phyloP scores from a whole-genome alignment of 2,113 vertebrate genomes.

The Melanocharis versteri region DNA sequence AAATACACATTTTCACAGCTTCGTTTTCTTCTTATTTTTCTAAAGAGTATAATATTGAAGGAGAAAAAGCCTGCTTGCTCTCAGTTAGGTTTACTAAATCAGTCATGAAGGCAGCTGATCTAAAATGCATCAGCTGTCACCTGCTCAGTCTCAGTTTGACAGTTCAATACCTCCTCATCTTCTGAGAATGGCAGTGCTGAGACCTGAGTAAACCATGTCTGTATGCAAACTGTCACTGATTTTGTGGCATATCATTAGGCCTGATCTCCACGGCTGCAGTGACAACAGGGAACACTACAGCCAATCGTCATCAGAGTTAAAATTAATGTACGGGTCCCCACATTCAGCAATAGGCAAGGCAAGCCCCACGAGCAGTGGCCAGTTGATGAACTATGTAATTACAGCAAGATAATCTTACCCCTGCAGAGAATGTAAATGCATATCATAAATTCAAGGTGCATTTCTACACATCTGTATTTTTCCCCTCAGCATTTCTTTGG shows the following conservation, averaged over 20 bases:
- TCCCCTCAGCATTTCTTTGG: neutral
- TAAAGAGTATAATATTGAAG: neutral
- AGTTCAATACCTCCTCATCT: constrained; percentile 71
- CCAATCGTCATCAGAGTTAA: constrained; percentile 41
- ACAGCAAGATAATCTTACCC: neutral
- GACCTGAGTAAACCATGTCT: constrained; percentile 59
- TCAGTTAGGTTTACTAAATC: constrained; percentile 63
- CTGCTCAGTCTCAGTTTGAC: constrained; percentile 59
- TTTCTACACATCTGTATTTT: neutral
- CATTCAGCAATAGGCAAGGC: neutral
- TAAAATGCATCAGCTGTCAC: constrained; percentile 72
- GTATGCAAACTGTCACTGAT: constrained; percentile 72
- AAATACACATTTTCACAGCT: neutral
- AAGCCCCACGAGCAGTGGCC: neutral
- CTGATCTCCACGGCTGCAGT: constrained; percentile 56
- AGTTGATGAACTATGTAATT: constrained; percentile 60
- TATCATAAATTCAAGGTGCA: neutral
- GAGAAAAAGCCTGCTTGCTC: neutral
- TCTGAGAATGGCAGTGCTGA: constrained; percentile 66
- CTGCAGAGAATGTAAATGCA: neutral
- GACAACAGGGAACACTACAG: constrained; percentile 45
- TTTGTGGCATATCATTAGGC: constrained; percentile 65
- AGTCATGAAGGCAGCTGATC: constrained; percentile 60
- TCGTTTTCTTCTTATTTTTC: neutral
- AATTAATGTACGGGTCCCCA: constrained; percentile 26